These are phyloP conservation scores for Neoarius graeffei DNA, from an alignment of 2,113 vertebrate genomes.

Conservation along the genomic window DNA sequence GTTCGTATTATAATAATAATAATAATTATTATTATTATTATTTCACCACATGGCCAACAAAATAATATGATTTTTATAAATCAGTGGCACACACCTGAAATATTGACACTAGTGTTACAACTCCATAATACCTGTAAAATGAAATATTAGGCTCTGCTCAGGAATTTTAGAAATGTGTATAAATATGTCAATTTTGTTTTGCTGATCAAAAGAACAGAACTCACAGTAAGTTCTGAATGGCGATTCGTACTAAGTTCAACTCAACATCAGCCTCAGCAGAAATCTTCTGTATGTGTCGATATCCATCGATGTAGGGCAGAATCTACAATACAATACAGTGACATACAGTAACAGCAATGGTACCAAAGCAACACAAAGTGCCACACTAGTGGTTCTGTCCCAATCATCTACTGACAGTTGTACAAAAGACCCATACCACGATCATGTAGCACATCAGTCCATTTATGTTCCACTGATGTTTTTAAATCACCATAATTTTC, in stretches of 20 bases:
- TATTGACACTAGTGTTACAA: constrained; percentile 92
- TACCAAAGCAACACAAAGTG: neutral
- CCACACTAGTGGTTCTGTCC: neutral
- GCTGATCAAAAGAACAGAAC: constrained; percentile 45
- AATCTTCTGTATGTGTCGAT: constrained; percentile 95
- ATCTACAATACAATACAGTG: constrained; percentile 73
- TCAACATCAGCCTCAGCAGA: constrained; percentile 94
- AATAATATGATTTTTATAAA: neutral
- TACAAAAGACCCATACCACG: neutral
- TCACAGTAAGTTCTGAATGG: constrained; percentile 95
- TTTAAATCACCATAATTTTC: neutral
- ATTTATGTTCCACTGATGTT: neutral
- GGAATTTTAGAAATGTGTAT: neutral
- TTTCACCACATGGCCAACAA: no score
- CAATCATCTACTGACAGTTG: neutral
- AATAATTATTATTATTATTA: neutral
- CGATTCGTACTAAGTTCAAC: constrained; percentile 95
- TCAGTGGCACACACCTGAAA: constrained; percentile 82
- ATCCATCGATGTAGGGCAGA: constrained; percentile 92
- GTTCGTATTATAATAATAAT: neutral
- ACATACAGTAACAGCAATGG: neutral
- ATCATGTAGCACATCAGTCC: neutral
- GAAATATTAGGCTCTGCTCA: neutral
- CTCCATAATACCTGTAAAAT: constrained; percentile 86
- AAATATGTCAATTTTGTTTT: neutral